A percentile compares a stretch with the other conserved stretches of the same genome.
phyloP scores from a whole-genome alignment of 2,797 vertebrate genomes.

The Sebastes minor region DNA sequence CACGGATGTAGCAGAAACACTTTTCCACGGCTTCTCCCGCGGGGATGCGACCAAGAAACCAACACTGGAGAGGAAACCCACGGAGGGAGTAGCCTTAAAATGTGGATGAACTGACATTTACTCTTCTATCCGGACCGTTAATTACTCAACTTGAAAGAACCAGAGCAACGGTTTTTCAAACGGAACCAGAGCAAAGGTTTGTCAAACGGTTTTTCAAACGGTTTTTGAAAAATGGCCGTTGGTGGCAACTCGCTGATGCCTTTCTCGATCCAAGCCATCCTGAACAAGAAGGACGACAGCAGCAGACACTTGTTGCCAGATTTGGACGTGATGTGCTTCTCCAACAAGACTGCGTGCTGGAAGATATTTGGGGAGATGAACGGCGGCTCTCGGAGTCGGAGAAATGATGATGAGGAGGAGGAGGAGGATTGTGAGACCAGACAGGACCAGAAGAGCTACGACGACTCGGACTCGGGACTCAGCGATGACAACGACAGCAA shows the following conservation, averaged over 20 bases:
- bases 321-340: slow-evolving; percentile 84
- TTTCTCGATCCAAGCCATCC: slow-evolving; percentile 97
- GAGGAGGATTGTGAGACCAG: slow-evolving; percentile 63
- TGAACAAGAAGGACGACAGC: slow-evolving; percentile 91
- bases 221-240: slow-evolving; percentile 85
- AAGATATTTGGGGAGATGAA: slow-evolving; percentile 88
- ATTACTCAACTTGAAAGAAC: slow-evolving; percentile 28
- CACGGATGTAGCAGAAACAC: slow-evolving; percentile 64
- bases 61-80: slow-evolving; percentile 35
- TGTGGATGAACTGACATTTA: slow-evolving; percentile 69
- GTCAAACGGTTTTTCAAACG: not conserved
- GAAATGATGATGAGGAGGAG: slow-evolving; percentile 63
- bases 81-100: slow-evolving; percentile 51
- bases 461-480: slow-evolving; percentile 93
- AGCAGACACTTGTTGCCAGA: slow-evolving; percentile 80
- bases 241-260: slow-evolving; percentile 90
- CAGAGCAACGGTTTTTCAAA: slow-evolving; percentile 24
- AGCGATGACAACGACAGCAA: slow-evolving; percentile 90
- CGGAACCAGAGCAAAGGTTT: slow-evolving; percentile 32
- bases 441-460: slow-evolving; percentile 85
- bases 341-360: slow-evolving; percentile 88
- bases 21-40: slow-evolving; percentile 62
- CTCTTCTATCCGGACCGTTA: slow-evolving; percentile 14
- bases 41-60: slow-evolving; percentile 66
- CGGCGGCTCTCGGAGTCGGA: slow-evolving; percentile 51